Conservation (phyloP, 2,888 invertebrate genomes). For the Icerya purchasi region DNA sequence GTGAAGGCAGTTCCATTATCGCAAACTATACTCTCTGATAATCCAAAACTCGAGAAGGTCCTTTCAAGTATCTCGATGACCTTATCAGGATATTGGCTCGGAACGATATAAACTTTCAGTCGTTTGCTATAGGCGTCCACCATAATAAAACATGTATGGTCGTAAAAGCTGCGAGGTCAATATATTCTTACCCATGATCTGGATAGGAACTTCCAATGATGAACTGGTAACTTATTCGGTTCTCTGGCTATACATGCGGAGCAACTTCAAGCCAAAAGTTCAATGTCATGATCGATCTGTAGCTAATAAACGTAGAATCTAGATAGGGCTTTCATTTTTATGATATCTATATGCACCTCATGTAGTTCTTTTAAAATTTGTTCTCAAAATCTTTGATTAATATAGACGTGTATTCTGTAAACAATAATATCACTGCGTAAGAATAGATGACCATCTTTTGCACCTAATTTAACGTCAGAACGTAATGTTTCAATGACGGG, state of each 20-base stretch:
- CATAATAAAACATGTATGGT: no score
- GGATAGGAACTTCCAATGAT: slow-evolving; percentile 1
- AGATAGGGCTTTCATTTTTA: slow-evolving; percentile 5
- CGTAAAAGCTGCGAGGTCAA: no score
- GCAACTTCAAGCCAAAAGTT: background rate
- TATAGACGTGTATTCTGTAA: background rate
- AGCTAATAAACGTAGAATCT: slow-evolving; percentile 1
- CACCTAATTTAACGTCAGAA: background rate
- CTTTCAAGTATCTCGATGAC: background rate
- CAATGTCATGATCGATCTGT: slow-evolving; percentile 3
- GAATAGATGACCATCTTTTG: slow-evolving; percentile 7
- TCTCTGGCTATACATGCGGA: background rate
- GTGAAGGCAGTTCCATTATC: slow-evolving; percentile 4
- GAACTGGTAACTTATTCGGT: background rate
- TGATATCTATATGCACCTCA: background rate
- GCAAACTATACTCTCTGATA: background rate
- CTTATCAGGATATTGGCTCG: background rate
- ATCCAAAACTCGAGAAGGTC: background rate
- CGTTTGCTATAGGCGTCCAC: slow-evolving; percentile 4
- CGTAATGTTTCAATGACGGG: background rate
- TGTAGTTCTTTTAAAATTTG: background rate
- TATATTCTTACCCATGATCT: background rate
- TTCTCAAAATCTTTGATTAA: background rate
- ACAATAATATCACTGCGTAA: background rate
- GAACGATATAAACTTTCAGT: background rate